Conservation (phyloP, 2,888 invertebrate genomes). For the Mimachlamys varia region DNA sequence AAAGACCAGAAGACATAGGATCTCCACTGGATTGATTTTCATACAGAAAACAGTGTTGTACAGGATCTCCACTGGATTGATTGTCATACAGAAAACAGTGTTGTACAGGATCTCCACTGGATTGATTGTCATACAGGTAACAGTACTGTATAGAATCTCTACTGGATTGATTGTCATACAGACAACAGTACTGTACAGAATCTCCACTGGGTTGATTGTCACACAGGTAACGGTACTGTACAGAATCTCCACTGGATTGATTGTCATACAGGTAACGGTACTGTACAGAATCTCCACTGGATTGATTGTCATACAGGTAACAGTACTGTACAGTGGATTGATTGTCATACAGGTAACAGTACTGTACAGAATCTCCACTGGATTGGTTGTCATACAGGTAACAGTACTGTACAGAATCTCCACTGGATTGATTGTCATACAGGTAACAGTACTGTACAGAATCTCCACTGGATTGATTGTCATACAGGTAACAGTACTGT, state of each 20-base stretch:
- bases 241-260: conserved; percentile 1
- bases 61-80: neutral
- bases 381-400: neutral
- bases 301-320: neutral
- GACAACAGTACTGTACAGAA: neutral
- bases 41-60: neutral
- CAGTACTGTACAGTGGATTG: neutral
- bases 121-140: neutral
- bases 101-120: neutral
- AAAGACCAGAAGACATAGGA: neutral
- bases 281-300: neutral
- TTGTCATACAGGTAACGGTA: neutral
- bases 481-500: neutral
- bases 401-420: neutral
- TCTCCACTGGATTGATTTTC: neutral
- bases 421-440: neutral
- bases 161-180: neutral
- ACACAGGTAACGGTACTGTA: neutral
- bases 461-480: conserved; percentile 1
- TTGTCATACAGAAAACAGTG: neutral
- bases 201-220: neutral
- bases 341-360: too few relatives aligned
- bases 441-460: neutral
- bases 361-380: neutral
- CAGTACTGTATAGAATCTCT: neutral